Evolutionary conservation across 2,113 vertebrate species (phyloP).

Genomic region (Peromyscus californicus): DNA sequence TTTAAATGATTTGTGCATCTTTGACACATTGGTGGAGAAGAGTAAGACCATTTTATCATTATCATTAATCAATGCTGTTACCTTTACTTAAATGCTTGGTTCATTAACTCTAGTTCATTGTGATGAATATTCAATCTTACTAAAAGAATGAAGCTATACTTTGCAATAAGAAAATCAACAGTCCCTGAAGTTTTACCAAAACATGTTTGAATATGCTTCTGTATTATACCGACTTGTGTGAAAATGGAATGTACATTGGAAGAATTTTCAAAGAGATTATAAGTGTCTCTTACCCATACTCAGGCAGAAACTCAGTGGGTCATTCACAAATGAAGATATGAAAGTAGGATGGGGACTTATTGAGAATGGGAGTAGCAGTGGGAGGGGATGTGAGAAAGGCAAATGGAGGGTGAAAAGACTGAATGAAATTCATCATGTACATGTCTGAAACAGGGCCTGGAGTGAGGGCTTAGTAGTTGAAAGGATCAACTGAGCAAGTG

Average conservation of each 20-base stretch:
- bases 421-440: background rate
- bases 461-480: background rate
- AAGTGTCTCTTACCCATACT: background rate
- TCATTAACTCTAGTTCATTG: slow-evolving; percentile 58
- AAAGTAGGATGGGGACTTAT: background rate
- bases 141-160: slow-evolving; percentile 31
- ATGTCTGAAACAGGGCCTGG: background rate
- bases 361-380: too few species aligned
- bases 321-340: background rate
- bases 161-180: background rate
- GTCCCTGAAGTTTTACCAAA: background rate
- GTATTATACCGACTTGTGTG: background rate
- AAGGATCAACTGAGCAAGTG: background rate
- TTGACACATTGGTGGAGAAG: slow-evolving; percentile 27
- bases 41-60: background rate
- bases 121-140: slow-evolving; percentile 44
- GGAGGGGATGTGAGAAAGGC: background rate
- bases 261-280: slow-evolving; percentile 19
- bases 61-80: slow-evolving; percentile 63
- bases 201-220: slow-evolving; percentile 44
- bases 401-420: background rate
- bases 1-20: slow-evolving; percentile 22
- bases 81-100: slow-evolving; percentile 62
- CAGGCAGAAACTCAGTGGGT: background rate
- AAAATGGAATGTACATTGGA: background rate